These are phyloP conservation scores for Corapipo altera DNA, from an alignment of 2,113 vertebrate species.

Conservation along the genomic window DNA sequence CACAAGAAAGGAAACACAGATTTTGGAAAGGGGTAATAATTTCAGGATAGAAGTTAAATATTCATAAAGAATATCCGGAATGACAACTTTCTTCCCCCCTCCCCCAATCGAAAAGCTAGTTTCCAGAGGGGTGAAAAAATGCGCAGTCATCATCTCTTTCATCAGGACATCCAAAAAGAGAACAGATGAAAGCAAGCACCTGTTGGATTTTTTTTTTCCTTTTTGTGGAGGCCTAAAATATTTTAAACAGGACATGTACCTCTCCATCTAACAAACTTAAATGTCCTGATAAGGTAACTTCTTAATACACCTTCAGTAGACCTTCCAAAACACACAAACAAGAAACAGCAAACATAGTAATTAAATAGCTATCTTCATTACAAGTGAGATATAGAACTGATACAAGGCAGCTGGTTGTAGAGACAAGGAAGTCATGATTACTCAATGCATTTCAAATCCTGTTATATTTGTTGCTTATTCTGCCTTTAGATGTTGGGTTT, in stretches of 20 bases:
- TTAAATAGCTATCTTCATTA: not conserved
- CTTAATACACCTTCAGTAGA: not conserved
- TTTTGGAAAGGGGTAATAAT: not conserved
- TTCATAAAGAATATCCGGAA: not conserved
- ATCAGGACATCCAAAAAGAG: not conserved
- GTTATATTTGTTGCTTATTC: not conserved
- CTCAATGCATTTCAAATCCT: not conserved
- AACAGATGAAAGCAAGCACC: not conserved
- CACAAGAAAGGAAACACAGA: not conserved
- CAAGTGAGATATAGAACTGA: not conserved
- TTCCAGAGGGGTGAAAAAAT: not conserved
- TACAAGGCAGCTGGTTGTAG: not conserved
- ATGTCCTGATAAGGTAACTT: not conserved
- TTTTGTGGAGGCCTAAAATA: not conserved
- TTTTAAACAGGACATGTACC: not conserved
- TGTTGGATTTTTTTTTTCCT: not conserved
- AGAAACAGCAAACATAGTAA: not conserved
- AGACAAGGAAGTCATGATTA: not conserved
- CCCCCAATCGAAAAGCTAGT: not conserved
- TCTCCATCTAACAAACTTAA: not conserved
- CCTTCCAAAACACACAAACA: not conserved
- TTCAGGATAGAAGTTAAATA: not conserved
- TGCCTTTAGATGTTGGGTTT: not conserved
- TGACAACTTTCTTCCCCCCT: accelerated
- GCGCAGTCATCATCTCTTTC: not conserved